Evolutionary conservation across 1,140 invertebrate genomes (phyloP).

Genomic region (Bathynomus jamesi): DNA sequence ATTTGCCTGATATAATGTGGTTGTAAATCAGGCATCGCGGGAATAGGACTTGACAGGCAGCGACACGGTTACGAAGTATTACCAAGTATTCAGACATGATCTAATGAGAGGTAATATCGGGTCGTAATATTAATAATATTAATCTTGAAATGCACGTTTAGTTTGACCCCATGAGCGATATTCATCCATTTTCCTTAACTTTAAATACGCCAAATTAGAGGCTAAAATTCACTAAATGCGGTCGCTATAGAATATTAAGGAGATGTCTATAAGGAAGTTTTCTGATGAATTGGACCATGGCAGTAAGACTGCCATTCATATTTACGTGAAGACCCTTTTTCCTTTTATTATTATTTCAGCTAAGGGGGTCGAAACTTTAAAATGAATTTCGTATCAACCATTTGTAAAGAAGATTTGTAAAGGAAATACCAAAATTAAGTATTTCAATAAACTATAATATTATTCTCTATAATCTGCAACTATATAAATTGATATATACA

Average conservation of each 20-base stretch:
- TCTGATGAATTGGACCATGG: not conserved
- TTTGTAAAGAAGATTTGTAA: too few relatives aligned
- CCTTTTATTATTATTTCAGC: too few relatives aligned
- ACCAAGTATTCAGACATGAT: not conserved
- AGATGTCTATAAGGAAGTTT: not conserved
- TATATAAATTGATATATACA: not conserved
- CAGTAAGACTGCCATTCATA: too few relatives aligned
- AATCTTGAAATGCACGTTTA: not conserved
- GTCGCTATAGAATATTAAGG: not conserved
- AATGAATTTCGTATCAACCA: too few relatives aligned
- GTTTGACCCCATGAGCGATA: not conserved
- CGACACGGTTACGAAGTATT: not conserved
- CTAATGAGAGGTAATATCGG: not conserved
- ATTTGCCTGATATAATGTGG: not conserved
- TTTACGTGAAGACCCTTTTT: too few relatives aligned
- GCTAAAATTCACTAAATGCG: not conserved
- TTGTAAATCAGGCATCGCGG: not conserved
- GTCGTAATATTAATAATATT: slow-evolving; percentile 1
- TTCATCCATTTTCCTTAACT: not conserved
- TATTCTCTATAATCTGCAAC: not conserved
- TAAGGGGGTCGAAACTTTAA: too few relatives aligned
- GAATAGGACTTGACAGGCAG: not conserved
- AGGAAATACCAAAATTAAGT: not conserved
- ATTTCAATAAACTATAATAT: not conserved
- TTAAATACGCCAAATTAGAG: not conserved